A percentile compares a stretch with the other conserved stretches of the same genome.
phyloP scores from a whole-genome alignment of 2,797 vertebrate species.

The Acanthis flammea region DNA sequence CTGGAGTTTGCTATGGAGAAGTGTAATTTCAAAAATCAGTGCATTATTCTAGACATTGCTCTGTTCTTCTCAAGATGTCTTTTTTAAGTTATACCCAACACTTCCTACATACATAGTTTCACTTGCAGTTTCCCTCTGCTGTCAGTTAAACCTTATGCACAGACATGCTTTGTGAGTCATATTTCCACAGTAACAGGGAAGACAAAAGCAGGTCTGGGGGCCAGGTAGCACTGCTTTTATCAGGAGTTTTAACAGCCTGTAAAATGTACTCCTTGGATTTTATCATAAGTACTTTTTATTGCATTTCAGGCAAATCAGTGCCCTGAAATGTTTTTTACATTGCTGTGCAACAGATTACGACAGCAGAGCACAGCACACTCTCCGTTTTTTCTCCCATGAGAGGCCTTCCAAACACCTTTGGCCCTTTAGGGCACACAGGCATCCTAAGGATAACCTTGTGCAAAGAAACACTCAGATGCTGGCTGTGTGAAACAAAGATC shows the following conservation, averaged over 20 bases:
- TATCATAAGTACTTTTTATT: background rate
- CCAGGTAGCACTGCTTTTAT: background rate
- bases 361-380: background rate
- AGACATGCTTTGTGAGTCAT: background rate
- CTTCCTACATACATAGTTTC: background rate
- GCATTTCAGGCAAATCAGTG: background rate
- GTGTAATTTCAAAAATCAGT: background rate
- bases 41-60: background rate
- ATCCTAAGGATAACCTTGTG: background rate
- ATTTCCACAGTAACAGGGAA: background rate
- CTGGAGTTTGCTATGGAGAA: background rate
- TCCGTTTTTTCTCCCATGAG: background rate
- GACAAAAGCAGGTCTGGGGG: background rate
- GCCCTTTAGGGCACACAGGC: background rate
- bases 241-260: background rate
- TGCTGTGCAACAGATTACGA: fast-evolving
- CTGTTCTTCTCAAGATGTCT: background rate
- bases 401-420: background rate
- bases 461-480: background rate
- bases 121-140: background rate
- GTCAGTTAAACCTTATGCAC: background rate
- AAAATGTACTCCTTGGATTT: background rate
- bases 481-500: background rate
- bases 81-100: background rate
- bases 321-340: background rate